Evolutionary conservation across 2,888 invertebrate species (phyloP), one percentile per base, ranked within the genome.

Genomic region (Leucania comma): DNA sequence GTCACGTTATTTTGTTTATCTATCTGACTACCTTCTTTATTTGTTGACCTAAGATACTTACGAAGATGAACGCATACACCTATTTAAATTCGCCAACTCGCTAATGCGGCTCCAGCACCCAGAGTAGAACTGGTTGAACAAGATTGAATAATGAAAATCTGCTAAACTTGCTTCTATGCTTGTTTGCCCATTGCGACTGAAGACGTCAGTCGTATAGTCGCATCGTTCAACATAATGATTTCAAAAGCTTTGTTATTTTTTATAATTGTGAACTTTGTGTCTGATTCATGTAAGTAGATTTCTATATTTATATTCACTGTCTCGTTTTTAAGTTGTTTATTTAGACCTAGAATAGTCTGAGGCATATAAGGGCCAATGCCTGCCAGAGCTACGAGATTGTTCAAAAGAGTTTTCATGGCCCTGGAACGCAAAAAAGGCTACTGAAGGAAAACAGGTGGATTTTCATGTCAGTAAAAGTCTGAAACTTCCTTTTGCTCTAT

Each of bases 271-370:
- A 66, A 24, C 48, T 57, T 65, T 20, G 32, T 67, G 32, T 50
- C 48, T 9, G 60, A 68, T 67, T 63, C 82, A 66, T 56, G 83
- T 83, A 68, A 83, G 83, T 81, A 66, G 1, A 3, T 58, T 20
- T 54, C 9, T 10, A 32, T 53, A 54, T 54, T 20, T 17, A 24
- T 3, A 4, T 35, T 26, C 24, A 3, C 22, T 22, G 14, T 20
- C 20, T 22, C 3, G 8, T n/a, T 50, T 50, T 22, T 10, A 22
- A 50, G 4, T n/a, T n/a, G 20, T 8, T 3, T 2, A 4, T 29
- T 6, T n/a, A n/a, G n/a, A n/a, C 9, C 9, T n/a, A 48, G 8
- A 8, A 48, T n/a, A 48, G 46, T n/a, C 2, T 4, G 5, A 0
- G 17, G 42, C 20, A 5, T 14, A 17, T 42, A 17, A 38, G 4